Percentiles rank a stretch among this genome's conserved stretches.
Evolutionary conservation across 2,888 invertebrate species (phyloP).

Genomic region (Stramonita haemastoma): DNA sequence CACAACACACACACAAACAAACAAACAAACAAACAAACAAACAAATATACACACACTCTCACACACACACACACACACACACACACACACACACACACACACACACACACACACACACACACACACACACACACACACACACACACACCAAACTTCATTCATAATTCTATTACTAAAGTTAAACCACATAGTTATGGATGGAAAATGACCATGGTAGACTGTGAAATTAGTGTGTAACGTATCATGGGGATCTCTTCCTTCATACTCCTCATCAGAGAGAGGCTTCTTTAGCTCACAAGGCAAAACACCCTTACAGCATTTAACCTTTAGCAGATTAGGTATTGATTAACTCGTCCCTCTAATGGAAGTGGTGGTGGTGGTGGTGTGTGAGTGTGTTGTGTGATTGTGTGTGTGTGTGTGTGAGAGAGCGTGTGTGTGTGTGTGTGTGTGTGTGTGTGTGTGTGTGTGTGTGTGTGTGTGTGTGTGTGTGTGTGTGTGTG

Average conservation of each 20-base stretch:
- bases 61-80: conserved; percentile 6
- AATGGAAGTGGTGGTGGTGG: too few relatives aligned
- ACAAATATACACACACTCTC: too few relatives aligned
- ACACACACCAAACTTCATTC: background rate
- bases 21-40: background rate
- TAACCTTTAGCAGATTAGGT: too few relatives aligned
- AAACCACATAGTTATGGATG: background rate
- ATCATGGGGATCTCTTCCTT: background rate
- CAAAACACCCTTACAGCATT: too few relatives aligned
- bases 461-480: too few relatives aligned
- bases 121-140: conserved; percentile 1
- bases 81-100: background rate
- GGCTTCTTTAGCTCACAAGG: too few relatives aligned
- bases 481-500: too few relatives aligned
- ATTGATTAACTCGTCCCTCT: too few relatives aligned
- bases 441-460: too few relatives aligned
- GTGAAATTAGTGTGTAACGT: background rate
- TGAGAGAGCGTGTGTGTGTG: too few relatives aligned
- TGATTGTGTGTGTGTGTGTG: too few relatives aligned
- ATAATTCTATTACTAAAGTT: background rate
- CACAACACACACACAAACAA: background rate
- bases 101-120: background rate
- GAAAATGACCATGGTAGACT: background rate
- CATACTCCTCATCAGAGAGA: background rate
- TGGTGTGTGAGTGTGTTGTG: too few relatives aligned